phyloP scores from a whole-genome alignment of 2,113 vertebrate species.

The Psephotus haematonotus region DNA sequence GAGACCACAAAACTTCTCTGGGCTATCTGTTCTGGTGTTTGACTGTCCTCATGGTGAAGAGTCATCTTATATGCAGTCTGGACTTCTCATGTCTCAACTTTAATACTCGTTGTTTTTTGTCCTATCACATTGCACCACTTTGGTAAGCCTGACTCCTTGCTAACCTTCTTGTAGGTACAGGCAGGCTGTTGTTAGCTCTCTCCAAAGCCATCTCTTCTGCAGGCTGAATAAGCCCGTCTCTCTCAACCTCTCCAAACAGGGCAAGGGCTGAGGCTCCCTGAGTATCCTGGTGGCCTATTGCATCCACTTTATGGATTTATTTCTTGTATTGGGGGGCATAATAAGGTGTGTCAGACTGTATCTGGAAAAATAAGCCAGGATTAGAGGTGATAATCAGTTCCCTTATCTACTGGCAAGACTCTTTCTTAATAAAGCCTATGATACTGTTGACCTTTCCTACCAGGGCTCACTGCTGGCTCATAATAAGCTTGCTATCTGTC shows the following conservation, averaged over 20 bases:
- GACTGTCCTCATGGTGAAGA: not conserved
- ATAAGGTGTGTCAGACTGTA: fast-evolving
- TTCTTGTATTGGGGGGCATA: not conserved
- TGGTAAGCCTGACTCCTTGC: not conserved
- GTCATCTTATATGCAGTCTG: not conserved
- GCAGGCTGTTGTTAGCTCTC: not conserved
- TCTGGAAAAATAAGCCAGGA: not conserved
- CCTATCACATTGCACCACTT: not conserved
- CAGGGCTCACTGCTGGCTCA: not conserved
- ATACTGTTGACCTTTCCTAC: constrained; percentile 18
- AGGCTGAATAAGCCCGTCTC: not conserved
- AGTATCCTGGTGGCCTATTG: not conserved
- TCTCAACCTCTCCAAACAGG: not conserved
- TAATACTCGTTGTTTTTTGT: not conserved
- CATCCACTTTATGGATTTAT: not conserved
- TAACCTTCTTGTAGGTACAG: not conserved
- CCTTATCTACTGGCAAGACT: not conserved
- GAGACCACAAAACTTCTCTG: not conserved
- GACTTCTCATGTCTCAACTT: not conserved
- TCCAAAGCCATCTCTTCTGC: not conserved
- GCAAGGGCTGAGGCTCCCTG: not conserved
- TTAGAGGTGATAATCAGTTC: not conserved
- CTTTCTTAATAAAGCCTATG: not conserved
- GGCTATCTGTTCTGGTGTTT: not conserved
- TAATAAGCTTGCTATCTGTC: not conserved